phyloP scores from a whole-genome alignment of 2,797 vertebrate genomes.

The Simalia tracyae region DNA sequence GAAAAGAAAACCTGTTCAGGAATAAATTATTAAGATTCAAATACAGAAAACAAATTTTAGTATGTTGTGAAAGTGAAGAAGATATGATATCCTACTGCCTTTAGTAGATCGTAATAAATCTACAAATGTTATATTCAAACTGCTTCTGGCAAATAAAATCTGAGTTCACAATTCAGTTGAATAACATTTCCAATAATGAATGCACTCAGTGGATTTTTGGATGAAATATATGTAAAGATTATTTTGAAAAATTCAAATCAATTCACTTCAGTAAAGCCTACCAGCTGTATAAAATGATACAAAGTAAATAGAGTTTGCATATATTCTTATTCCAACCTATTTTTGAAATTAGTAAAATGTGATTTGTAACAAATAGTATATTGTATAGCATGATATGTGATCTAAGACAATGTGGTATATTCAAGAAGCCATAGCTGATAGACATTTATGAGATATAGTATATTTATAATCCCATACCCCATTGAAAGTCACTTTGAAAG shows the following conservation, averaged over 20 bases:
- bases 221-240: not conserved
- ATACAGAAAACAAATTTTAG: not conserved
- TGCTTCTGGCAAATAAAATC: conserved; percentile 4
- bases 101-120: conserved; percentile 3
- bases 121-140: not conserved
- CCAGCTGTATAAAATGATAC: not conserved
- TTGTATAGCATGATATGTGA: not conserved
- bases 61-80: conserved; percentile 22
- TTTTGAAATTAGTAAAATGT: conserved; percentile 9
- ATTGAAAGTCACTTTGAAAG: not conserved
- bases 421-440: not conserved
- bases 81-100: not conserved
- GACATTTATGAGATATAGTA: not conserved
- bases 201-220: conserved; percentile 3
- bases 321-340: not conserved
- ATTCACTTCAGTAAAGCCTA: not conserved
- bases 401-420: not conserved
- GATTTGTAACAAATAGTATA: not conserved
- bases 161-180: not conserved
- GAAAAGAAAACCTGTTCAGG: not conserved
- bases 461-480: not conserved
- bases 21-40: not conserved
- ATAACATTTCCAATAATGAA: conserved; percentile 21
- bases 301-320: not conserved
- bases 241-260: not conserved